Evolutionary conservation across 2,113 vertebrate species (phyloP).

Genomic region (Scomber scombrus): DNA sequence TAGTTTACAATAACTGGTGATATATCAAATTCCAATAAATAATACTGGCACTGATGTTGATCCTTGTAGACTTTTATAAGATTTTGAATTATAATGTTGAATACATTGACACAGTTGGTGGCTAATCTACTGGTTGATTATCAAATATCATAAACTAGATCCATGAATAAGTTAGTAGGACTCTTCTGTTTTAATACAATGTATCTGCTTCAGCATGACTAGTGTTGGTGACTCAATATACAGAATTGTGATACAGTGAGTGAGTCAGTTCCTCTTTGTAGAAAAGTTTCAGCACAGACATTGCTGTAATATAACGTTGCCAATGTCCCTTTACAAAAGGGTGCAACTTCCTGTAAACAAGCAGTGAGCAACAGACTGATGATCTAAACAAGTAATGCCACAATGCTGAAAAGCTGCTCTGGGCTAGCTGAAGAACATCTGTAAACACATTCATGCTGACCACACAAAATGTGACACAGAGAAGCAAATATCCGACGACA

Average conservation of each 20-base stretch:
- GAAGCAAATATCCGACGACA: not conserved
- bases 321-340: not conserved
- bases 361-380: not conserved
- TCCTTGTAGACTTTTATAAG: slow-evolving; percentile 30
- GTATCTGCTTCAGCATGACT: not conserved
- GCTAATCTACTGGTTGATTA: not conserved
- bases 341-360: not conserved
- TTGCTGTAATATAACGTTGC: not conserved
- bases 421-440: not conserved
- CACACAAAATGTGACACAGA: slow-evolving; percentile 4
- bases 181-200: not conserved
- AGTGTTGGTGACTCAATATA: slow-evolving; percentile 24
- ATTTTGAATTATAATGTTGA: not conserved
- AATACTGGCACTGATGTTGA: not conserved
- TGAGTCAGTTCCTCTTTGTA: not conserved
- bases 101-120: not conserved
- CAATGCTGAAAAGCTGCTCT: not conserved
- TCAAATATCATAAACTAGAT: slow-evolving; percentile 15
- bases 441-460: no score
- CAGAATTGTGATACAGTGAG: not conserved
- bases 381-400: not conserved
- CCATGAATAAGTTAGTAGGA: not conserved
- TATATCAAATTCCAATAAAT: no score
- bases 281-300: not conserved
- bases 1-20: no score